Conservation (phyloP, 2,888 invertebrate species). For the Metallyticus violacea region DNA sequence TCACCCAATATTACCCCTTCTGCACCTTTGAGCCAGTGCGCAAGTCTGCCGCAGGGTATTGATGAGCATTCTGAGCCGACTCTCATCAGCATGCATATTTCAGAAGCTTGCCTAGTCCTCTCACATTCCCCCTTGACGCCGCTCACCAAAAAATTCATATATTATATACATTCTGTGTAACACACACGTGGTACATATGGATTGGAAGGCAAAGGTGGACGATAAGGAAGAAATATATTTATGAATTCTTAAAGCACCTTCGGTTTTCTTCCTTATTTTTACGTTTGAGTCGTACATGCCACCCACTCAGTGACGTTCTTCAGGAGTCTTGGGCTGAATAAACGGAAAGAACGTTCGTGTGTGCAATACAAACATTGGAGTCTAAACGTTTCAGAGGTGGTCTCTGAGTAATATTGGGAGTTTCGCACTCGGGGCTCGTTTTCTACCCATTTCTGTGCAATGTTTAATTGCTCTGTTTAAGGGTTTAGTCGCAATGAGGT, state of each 20-base stretch:
- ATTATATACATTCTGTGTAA: neutral
- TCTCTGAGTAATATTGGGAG: neutral
- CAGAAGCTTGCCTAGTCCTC: neutral
- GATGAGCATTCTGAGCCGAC: neutral
- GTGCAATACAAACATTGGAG: neutral
- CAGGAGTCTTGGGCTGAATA: neutral
- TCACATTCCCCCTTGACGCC: neutral
- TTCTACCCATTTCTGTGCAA: neutral
- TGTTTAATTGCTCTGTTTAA: too few species aligned
- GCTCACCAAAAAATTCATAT: neutral
- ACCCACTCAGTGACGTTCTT: neutral
- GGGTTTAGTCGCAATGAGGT: too few species aligned
- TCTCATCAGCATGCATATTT: slow-evolving; percentile 11
- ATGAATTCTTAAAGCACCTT: slow-evolving; percentile 9
- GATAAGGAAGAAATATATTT: neutral
- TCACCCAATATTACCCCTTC: neutral
- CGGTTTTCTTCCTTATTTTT: neutral
- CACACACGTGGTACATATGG: neutral
- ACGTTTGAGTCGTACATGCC: neutral
- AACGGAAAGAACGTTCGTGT: neutral
- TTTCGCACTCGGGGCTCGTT: neutral
- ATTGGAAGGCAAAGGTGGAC: neutral
- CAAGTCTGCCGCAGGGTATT: neutral
- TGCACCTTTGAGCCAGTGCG: neutral
- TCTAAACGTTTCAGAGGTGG: neutral